phyloP scores from a whole-genome alignment of 2,888 invertebrate species.

The Dascillus cervinus region DNA sequence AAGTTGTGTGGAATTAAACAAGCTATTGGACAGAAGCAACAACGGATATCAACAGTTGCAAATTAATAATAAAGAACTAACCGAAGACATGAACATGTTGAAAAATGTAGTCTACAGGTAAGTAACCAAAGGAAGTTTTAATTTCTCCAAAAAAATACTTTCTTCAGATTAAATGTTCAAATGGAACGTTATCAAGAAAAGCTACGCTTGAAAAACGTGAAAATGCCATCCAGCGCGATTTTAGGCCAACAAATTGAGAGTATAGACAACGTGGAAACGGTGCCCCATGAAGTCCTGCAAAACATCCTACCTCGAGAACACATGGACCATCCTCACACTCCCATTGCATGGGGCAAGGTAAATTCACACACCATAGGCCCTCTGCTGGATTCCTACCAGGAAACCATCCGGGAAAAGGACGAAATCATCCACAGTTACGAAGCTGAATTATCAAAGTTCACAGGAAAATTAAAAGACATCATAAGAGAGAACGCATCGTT shows the following conservation, averaged over 20 bases:
- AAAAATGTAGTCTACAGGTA: conserved; percentile 69
- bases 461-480: conserved; percentile 63
- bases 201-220: conserved; percentile 40
- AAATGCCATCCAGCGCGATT: conserved; percentile 10
- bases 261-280: conserved; percentile 12
- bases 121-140: neutral
- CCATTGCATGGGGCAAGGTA: conserved; percentile 48
- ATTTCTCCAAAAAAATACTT: neutral
- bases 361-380: conserved; percentile 63
- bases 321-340: conserved; percentile 38
- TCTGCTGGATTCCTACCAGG: conserved; percentile 70
- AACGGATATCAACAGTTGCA: conserved; percentile 46
- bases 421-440: conserved; percentile 63
- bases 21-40: conserved; percentile 46
- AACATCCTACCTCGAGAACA: conserved; percentile 32
- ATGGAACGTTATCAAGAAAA: conserved; percentile 71
- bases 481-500: conserved; percentile 63
- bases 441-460: conserved; percentile 61
- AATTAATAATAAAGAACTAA: conserved; percentile 51
- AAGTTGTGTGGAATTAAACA: conserved; percentile 43
- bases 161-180: conserved; percentile 61
- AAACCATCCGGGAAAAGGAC: conserved; percentile 68
- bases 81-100: conserved; percentile 62
- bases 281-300: conserved; percentile 10
- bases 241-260: conserved; percentile 8